Evolutionary conservation across 1,140 invertebrate species (phyloP).

Genomic region (Prorops nasuta): DNA sequence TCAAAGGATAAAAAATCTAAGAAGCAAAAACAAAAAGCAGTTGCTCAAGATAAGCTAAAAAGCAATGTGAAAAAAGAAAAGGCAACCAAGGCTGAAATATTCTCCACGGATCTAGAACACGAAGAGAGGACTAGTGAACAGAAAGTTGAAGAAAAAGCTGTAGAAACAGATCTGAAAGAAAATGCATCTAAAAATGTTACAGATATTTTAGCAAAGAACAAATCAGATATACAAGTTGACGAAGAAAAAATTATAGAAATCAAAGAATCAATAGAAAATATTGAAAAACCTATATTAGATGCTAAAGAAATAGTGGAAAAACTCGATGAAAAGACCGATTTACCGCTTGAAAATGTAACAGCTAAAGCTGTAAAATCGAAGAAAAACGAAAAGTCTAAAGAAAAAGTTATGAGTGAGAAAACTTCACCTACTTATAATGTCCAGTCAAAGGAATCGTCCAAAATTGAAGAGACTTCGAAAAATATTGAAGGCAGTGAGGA

Average conservation of each 20-base stretch:
- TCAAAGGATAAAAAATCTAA: neutral
- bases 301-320: neutral
- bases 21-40: neutral
- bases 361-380: too few species aligned
- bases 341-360: too few species aligned
- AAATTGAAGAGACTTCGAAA: neutral
- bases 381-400: constrained; percentile 14
- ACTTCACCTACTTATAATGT: neutral
- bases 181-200: neutral
- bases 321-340: too few species aligned
- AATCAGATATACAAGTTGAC: too few species aligned
- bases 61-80: constrained; percentile 3
- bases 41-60: neutral
- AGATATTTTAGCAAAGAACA: neutral
- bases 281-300: neutral
- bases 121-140: neutral
- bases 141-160: neutral
- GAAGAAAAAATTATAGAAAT: constrained; percentile 9
- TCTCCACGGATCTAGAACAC: neutral
- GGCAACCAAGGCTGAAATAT: constrained; percentile 1
- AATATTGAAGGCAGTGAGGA: neutral
- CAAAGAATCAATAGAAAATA: neutral
- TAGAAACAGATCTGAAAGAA: neutral
- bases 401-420: constrained; percentile 10
- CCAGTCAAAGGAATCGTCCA: constrained; percentile 1